phyloP scores from a whole-genome alignment of 2,113 vertebrate genomes.

The Equus przewalskii region DNA sequence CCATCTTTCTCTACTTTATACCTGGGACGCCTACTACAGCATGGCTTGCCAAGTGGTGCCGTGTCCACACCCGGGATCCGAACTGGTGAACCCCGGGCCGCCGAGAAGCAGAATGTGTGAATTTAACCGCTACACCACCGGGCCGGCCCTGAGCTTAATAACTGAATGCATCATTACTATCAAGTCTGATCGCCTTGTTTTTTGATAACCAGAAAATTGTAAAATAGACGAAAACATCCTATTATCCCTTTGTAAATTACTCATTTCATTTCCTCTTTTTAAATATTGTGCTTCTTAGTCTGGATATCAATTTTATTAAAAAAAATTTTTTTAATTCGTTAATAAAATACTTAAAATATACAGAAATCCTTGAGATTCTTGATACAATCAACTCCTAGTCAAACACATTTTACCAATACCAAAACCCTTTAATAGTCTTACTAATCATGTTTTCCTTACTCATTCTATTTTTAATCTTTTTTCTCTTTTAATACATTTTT shows the following conservation, averaged over 20 bases:
- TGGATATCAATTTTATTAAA: background rate
- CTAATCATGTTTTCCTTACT: background rate
- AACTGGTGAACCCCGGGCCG: too few relatives aligned
- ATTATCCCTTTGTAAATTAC: conserved; percentile 6
- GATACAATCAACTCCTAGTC: background rate
- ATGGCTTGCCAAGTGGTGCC: too few relatives aligned
- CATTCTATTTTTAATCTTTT: conserved; percentile 19
- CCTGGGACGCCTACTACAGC: too few relatives aligned
- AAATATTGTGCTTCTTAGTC: background rate
- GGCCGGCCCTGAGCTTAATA: background rate
- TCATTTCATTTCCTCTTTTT: background rate
- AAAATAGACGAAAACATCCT: conserved; percentile 7
- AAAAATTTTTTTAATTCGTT: background rate
- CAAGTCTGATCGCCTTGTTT: background rate
- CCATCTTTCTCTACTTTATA: too few relatives aligned
- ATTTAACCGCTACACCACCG: too few relatives aligned
- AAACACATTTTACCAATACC: conserved; percentile 2
- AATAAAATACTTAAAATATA: conserved; percentile 35
- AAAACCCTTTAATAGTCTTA: conserved; percentile 1
- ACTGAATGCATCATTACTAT: background rate
- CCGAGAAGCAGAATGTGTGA: too few relatives aligned
- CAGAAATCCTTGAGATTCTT: background rate
- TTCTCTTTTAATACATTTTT: background rate
- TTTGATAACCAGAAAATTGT: conserved; percentile 28
- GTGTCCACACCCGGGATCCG: too few relatives aligned